Evolutionary conservation across 2,113 vertebrate species (phyloP), one percentile per base, ranked within the genome.

Genomic region (Gavia stellata): DNA sequence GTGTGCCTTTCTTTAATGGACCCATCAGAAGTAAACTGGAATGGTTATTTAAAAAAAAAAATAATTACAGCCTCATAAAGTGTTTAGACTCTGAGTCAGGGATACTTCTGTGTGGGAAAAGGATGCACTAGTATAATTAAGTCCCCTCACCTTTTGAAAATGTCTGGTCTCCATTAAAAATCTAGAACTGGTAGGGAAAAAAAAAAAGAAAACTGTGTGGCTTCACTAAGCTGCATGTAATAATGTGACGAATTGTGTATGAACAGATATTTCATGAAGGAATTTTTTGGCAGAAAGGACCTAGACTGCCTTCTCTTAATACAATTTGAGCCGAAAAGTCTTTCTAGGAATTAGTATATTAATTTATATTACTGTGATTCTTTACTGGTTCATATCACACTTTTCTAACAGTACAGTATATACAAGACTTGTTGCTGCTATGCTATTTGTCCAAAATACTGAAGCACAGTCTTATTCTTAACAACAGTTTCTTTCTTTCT

Each of bases 401-500:
- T 67, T 90, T 33, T 77, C 36, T 58, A 73, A 17, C 44, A 62
- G n/a, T 31, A 19, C 7, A 19, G 4, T 81, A n/a, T 29, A 59
- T 81, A 59, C n/a, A 68, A 59, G 81, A 55, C 34, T 52, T 56
- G 31, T 84, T 81, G 44, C 55, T 90, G 4, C 31, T 84, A 34
- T 86, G 91, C 86, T 72, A 53, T 84, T 88, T 94, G 55, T 77
- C 26, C 11, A 75, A 78, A 92, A 81, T 75, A 61, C 58, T 78
- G 61, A 89, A 94, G 49, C 83, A 56, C 42, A 34, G 21, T 86
- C 97, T 93, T 92, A 90, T 49, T 93, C 90, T 87, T 66, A 66
- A 90, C 90, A 70, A 55, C 78, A 82, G 63, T 96, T 97, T 70
- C 53, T 97, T 97, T 97, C 79, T 81, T 66, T 88, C 50, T 74